These are phyloP conservation scores for Capreolus pygargus DNA, from an alignment of 2,113 vertebrate genomes.

Conservation along the genomic window DNA sequence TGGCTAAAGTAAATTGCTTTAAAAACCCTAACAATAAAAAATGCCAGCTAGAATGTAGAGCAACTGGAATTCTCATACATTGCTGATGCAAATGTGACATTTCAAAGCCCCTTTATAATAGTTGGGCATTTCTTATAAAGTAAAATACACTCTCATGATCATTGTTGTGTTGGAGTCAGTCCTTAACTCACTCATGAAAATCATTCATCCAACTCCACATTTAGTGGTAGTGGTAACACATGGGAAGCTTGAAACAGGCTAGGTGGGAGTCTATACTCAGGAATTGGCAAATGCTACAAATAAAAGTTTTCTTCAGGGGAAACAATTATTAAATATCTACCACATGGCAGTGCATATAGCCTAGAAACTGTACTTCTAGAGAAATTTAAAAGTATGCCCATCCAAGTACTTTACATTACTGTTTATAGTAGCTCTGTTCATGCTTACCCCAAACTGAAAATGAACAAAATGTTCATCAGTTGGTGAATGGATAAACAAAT, in stretches of 20 bases:
- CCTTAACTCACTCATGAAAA: neutral
- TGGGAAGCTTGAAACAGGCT: neutral
- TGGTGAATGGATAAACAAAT: neutral
- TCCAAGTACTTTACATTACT: neutral
- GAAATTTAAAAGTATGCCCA: neutral
- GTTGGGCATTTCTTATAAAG: neutral
- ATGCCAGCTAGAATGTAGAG: neutral
- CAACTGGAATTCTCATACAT: neutral
- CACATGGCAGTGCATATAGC: neutral
- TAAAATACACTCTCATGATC: neutral
- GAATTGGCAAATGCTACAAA: neutral
- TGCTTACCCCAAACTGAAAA: neutral
- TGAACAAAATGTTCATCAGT: neutral
- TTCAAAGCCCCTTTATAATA: neutral
- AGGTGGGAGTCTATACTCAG: neutral
- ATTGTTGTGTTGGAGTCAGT: neutral
- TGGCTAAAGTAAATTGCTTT: neutral
- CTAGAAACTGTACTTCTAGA: neutral
- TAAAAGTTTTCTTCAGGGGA: neutral
- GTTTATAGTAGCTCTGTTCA: neutral
- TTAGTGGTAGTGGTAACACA: neutral
- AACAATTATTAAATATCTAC: neutral
- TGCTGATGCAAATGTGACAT: neutral
- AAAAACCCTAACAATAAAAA: neutral
- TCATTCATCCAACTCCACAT: neutral